These are phyloP conservation scores for Heliornis fulica DNA, from an alignment of 2,113 vertebrate species.

Conservation along the genomic window DNA sequence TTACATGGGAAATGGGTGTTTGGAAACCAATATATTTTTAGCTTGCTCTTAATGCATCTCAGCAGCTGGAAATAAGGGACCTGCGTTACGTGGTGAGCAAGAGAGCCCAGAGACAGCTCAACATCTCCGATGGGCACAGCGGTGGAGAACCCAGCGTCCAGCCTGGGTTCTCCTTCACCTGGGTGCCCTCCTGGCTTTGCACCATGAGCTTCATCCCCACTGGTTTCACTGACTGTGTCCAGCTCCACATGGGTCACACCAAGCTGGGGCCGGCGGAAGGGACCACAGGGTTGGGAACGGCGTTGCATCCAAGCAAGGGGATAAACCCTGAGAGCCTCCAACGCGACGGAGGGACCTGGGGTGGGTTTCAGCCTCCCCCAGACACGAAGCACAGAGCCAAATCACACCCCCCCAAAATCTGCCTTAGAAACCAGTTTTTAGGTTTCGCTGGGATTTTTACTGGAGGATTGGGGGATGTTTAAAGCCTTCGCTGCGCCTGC, in stretches of 20 bases:
- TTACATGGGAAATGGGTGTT: constrained; percentile 7
- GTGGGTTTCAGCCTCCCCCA: not conserved
- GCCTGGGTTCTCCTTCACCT: not conserved
- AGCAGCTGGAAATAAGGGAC: constrained; percentile 26
- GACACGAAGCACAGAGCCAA: not conserved
- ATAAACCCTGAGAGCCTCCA: not conserved
- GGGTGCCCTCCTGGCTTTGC: not conserved
- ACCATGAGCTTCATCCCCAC: not conserved
- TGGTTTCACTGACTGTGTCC: accelerated
- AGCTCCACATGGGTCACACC: accelerated
- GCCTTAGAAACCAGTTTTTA: not conserved
- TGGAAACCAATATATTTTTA: constrained; percentile 48
- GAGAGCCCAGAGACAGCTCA: not conserved
- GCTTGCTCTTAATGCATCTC: constrained; percentile 8
- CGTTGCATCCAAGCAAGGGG: not conserved
- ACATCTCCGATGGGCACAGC: accelerated
- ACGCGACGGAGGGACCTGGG: not conserved
- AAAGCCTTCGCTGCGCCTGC: not conserved
- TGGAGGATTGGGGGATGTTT: not conserved
- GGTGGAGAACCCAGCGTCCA: not conserved
- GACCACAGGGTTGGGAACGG: not conserved
- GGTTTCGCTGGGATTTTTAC: not conserved
- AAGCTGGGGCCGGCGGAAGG: not conserved
- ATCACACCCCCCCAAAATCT: not conserved
- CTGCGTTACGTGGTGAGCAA: not conserved